Conservation (phyloP, 2,113 vertebrate genomes). For the Muntiacus reevesi region DNA sequence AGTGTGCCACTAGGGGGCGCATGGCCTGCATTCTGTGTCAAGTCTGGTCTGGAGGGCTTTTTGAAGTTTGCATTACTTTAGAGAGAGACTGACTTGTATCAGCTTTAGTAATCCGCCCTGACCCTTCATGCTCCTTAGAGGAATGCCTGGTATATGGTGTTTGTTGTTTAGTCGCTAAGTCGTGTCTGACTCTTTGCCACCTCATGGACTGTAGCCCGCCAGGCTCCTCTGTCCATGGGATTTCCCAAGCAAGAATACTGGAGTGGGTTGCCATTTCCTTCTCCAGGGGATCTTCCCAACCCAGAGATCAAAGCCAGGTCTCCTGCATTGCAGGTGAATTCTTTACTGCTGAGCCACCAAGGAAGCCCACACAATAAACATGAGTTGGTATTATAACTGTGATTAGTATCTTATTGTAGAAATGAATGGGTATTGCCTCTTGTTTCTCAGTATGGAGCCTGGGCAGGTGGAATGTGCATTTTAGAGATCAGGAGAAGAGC, state of each 20-base stretch:
- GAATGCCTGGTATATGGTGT: not conserved
- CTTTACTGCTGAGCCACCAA: not conserved
- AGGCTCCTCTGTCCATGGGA: not conserved
- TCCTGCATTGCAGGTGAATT: not conserved
- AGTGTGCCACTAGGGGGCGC: slow-evolving; percentile 63
- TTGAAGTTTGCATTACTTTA: not conserved
- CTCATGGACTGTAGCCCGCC: not conserved
- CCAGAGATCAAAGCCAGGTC: not conserved
- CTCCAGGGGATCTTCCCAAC: not conserved
- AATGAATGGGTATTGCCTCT: not conserved
- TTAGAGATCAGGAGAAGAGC: not conserved
- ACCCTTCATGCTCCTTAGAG: not conserved
- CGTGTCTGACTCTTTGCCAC: not conserved
- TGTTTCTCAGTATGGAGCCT: not conserved
- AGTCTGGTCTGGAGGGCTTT: not conserved
- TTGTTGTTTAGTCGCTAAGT: not conserved
- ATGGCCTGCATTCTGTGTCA: not conserved
- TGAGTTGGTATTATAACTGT: not conserved
- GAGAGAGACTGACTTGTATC: not conserved
- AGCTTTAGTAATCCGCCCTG: not conserved
- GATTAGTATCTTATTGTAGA: not conserved
- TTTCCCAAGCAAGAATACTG: not conserved
- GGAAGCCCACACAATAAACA: not conserved
- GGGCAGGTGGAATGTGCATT: not conserved
- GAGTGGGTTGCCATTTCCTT: not conserved